Conservation (phyloP, 2,888 invertebrate species). For the Andricus quercusramuli region DNA sequence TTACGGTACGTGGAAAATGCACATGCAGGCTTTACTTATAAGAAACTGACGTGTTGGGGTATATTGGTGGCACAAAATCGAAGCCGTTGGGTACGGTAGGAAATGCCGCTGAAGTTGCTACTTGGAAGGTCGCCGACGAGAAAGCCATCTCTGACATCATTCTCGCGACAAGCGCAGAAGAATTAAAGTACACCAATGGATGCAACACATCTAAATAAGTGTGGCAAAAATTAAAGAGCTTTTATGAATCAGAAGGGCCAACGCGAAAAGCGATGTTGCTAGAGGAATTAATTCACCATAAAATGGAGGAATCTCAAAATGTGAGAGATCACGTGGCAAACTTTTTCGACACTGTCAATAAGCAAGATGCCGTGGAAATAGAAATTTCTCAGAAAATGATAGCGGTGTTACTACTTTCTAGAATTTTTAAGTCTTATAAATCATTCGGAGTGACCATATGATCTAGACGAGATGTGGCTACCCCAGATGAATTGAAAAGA, state of each 20-base stretch:
- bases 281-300: conserved; percentile 41
- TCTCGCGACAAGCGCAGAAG: too few species aligned
- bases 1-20: too few species aligned
- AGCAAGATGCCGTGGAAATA: too few species aligned
- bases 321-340: conserved; percentile 42
- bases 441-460: conserved; percentile 43
- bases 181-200: too few species aligned
- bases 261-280: conserved; percentile 44
- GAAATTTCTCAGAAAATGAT: neutral
- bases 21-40: too few species aligned
- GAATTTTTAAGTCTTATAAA: conserved; percentile 42
- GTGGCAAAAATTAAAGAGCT: conserved; percentile 41
- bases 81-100: too few species aligned
- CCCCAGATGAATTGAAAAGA: conserved; percentile 28
- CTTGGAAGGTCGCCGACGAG: too few species aligned
- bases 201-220: neutral
- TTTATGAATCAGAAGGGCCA: conserved; percentile 44
- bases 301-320: conserved; percentile 45
- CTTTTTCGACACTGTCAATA: conserved; percentile 42
- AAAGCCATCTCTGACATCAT: too few species aligned
- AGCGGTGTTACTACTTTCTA: conserved; percentile 41
- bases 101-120: too few species aligned
- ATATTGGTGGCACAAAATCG: too few species aligned
- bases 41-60: too few species aligned
- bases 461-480: conserved; percentile 32